Base-by-base conservation (phyloP, 2,113 vertebrate species). In the Lophura nycthemera region DNA sequence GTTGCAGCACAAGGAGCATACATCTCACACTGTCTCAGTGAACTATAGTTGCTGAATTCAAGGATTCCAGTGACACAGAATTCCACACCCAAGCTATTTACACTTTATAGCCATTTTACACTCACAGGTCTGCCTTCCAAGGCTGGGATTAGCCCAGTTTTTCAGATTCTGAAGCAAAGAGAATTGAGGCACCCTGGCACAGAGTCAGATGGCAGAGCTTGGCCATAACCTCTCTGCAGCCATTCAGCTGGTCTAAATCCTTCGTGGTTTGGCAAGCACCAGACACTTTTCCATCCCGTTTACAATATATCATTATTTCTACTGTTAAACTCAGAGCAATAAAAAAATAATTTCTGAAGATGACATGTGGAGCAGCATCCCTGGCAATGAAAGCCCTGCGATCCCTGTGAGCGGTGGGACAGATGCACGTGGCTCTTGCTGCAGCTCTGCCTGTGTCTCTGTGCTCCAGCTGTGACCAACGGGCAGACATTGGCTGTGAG, bases 161-260 rank as follows among this genome's bases (percentile, higher is more conserved):
- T 86, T 71, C 75, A 86, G 47, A 40, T 57, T 50, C 82, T 63
- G 87, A 67, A 83, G 82, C 56, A 57, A 66, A 92, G 36, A 72
- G 40, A 79, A 65, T 61, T 81, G 34, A 29, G 73, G 65, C 52
- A 75, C 67, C 54, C 32, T 75, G 65, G 83, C 57, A 70, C 3
- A 24, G 27, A 90, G 64, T 45, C 67, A 77, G 38, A 20, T 25
- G 61, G 52, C 57, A 73, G 72, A 88, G 48, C 42, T 71, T 52
- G 34, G 25, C 65, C 79, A 65, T 50, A 73, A 16, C 36, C 30
- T 73, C 63, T 77, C 52, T 40, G 64, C 30, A 92, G 69, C 56
- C 60, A 11, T 76, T 69, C 15, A 29, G 42, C 52, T 61, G 38
- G 34, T 8, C 77, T 69, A 43, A 87, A 90, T 54, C 71, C 66